Conservation (phyloP, 2,113 vertebrate genomes). For the Heteronetta atricapilla region DNA sequence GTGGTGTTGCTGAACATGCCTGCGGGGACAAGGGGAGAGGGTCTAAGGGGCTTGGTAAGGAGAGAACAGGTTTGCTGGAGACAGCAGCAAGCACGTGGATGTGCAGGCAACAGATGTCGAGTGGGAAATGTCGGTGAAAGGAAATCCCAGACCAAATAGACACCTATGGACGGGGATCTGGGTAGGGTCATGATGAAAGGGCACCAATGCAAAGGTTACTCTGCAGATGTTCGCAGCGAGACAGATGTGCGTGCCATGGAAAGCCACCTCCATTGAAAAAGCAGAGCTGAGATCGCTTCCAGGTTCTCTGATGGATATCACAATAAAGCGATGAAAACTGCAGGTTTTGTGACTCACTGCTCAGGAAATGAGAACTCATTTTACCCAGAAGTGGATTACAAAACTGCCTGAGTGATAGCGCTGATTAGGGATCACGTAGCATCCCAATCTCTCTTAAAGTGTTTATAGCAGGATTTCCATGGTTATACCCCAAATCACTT, state of each 20-base stretch:
- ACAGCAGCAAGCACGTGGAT: fast-evolving
- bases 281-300: neutral
- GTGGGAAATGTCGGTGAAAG: fast-evolving
- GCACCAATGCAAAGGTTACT: neutral
- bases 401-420: neutral
- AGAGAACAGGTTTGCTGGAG: neutral
- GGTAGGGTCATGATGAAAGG: neutral
- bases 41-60: fast-evolving
- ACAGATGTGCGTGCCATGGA: fast-evolving
- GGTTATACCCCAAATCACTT: neutral
- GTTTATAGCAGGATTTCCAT: neutral
- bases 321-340: neutral
- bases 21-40: neutral
- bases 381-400: neutral
- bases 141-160: neutral
- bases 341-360: neutral
- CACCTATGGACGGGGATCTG: neutral
- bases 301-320: neutral
- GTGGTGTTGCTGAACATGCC: conserved; percentile 63
- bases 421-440: neutral
- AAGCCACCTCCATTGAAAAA: neutral
- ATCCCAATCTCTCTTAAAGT: neutral
- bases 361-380: neutral
- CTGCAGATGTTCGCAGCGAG: neutral
- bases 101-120: fast-evolving